phyloP scores from a whole-genome alignment of 2,113 vertebrate genomes.

The Ophthalmolycus amberensis region DNA sequence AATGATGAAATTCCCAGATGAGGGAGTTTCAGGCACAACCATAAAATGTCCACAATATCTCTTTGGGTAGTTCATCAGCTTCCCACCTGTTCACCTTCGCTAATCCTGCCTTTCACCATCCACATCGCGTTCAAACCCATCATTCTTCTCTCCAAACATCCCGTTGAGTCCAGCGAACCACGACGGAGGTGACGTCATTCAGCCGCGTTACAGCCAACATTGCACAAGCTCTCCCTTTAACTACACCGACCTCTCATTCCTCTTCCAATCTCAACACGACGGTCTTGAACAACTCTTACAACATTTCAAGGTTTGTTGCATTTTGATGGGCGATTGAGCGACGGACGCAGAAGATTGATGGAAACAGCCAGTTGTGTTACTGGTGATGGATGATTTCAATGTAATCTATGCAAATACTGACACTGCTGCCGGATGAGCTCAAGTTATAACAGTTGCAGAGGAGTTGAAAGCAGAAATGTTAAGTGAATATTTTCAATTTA shows the following conservation, averaged over 20 bases:
- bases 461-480: conserved; percentile 38
- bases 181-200: not conserved
- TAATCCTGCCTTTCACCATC: conserved; percentile 4
- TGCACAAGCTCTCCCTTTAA: conserved; percentile 38
- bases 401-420: not conserved
- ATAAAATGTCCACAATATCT: not conserved
- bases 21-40: conserved; percentile 2
- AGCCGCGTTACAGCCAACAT: not conserved
- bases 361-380: not conserved
- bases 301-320: conserved; percentile 30
- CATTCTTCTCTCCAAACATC: not conserved
- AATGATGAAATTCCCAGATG: conserved; percentile 39
- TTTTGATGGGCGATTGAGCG: conserved; percentile 28
- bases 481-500: conserved; percentile 18
- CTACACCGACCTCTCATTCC: not conserved
- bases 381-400: conserved; percentile 2
- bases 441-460: conserved; percentile 1
- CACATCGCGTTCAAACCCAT: not conserved
- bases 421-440: not conserved
- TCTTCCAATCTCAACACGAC: conserved; percentile 31
- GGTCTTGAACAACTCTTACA: conserved; percentile 19
- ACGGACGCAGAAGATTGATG: not conserved
- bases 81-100: not conserved
- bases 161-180: conserved; percentile 9
- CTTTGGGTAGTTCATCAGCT: not conserved